Conservation (phyloP, 2,113 vertebrate genomes). For the Petaurus breviceps region DNA sequence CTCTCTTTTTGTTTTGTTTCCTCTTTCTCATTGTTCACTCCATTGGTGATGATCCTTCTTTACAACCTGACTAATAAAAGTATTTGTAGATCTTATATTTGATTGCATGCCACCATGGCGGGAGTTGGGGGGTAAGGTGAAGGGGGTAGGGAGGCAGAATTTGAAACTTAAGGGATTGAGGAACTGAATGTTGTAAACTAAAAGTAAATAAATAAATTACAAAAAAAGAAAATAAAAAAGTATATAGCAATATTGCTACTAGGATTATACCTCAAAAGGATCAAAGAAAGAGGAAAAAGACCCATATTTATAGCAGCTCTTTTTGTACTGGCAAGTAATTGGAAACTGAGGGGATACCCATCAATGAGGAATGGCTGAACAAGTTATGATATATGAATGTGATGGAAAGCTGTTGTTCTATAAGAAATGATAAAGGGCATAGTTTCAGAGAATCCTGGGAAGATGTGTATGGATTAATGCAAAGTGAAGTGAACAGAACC, state of each 20-base stretch:
- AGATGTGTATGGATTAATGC: background rate
- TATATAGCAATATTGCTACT: background rate
- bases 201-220: no score
- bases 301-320: background rate
- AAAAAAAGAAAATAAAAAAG: background rate
- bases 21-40: no score
- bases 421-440: background rate
- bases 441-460: background rate
- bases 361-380: background rate
- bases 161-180: no score
- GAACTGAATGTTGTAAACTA: no score
- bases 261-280: background rate
- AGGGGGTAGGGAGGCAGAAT: no score
- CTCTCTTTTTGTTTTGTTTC: no score
- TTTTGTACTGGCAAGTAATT: background rate
- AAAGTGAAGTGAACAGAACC: background rate
- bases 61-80: no score
- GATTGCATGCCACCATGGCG: no score
- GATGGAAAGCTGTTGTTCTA: background rate
- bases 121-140: no score
- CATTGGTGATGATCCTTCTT: no score
- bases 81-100: no score
- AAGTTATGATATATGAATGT: background rate
- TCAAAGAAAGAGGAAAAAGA: background rate
- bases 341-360: no score